phyloP scores from a whole-genome alignment of 2,113 vertebrate genomes.

The Micronycteris hirsuta region DNA sequence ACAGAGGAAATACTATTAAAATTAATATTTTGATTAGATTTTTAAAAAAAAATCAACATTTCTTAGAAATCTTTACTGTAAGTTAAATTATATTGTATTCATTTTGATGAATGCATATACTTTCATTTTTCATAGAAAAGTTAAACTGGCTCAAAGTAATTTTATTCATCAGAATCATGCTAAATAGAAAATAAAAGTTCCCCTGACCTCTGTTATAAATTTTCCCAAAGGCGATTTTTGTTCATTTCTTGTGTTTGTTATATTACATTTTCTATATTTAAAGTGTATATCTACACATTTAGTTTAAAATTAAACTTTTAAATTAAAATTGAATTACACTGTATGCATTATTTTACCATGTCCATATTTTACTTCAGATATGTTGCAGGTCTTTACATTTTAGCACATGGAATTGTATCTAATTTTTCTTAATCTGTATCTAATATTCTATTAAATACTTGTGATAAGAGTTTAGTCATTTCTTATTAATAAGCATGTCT shows the following conservation, averaged over 20 bases:
- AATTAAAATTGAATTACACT: neutral
- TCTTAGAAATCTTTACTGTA: neutral
- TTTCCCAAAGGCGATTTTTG: neutral
- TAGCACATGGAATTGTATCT: neutral
- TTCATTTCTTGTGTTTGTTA: neutral
- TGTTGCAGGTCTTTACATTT: neutral
- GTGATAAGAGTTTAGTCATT: neutral
- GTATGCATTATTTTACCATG: neutral
- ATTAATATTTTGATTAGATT: neutral
- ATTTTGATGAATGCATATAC: neutral
- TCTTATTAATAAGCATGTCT: neutral
- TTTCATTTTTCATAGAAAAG: neutral
- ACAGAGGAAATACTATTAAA: neutral
- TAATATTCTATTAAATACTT: neutral
- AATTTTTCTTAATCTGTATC: neutral
- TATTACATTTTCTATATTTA: neutral
- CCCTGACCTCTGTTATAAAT: neutral
- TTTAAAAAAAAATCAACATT: neutral
- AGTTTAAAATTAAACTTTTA: neutral
- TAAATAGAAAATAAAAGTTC: neutral
- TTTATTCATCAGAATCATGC: neutral
- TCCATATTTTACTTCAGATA: neutral
- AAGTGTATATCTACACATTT: neutral
- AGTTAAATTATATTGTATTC: neutral
- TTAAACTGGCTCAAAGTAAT: neutral